Evolutionary conservation across 2,888 invertebrate species (phyloP).

Genomic region (Cosmorhoe ocellata): DNA sequence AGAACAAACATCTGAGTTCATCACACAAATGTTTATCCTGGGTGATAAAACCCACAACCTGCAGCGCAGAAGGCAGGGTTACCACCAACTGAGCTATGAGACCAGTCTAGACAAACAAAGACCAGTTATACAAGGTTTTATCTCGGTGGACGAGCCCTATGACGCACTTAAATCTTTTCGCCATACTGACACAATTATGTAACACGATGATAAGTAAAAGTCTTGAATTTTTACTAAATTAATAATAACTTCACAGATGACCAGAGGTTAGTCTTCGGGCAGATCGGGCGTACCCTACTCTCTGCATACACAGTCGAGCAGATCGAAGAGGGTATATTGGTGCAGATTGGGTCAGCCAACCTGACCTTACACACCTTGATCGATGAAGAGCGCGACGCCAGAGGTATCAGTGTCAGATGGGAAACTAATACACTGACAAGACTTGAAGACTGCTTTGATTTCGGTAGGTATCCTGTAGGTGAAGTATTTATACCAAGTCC

Average conservation of each 20-base stretch:
- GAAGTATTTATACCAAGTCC: neutral
- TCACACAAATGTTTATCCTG: too few species aligned
- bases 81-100: too few species aligned
- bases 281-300: constrained; percentile 64
- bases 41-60: too few species aligned
- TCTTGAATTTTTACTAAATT: neutral
- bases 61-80: too few species aligned
- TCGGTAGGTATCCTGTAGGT: constrained; percentile 44
- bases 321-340: constrained; percentile 55
- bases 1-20: too few species aligned
- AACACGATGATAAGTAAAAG: neutral
- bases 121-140: too few species aligned
- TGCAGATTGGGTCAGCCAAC: constrained; percentile 55
- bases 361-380: constrained; percentile 57
- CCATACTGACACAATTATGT: too few species aligned
- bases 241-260: constrained; percentile 48
- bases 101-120: too few species aligned
- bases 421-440: constrained; percentile 48
- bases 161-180: too few species aligned
- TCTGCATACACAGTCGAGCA: constrained; percentile 52
- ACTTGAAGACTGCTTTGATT: constrained; percentile 76
- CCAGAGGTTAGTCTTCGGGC: constrained; percentile 47
- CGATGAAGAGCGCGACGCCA: constrained; percentile 48
- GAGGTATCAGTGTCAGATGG: constrained; percentile 67
- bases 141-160: too few species aligned